Evolutionary conservation across 2,888 invertebrate species (phyloP), one percentile per base, ranked within the genome.

Genomic region (Heteropelma amictum): DNA sequence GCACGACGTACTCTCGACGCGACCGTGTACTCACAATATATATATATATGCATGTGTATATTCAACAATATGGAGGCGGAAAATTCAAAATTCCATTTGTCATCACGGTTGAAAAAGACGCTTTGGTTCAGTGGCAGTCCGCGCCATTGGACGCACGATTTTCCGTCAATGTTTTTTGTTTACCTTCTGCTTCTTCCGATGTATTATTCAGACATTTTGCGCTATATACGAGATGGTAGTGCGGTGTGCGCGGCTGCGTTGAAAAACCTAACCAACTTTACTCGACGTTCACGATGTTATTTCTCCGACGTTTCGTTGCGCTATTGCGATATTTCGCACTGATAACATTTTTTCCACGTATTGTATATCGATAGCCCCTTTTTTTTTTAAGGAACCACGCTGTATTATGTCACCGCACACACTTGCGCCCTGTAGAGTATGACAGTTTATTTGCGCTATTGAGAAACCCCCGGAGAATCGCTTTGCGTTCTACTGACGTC

Each of bases 401-500:
- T n/a, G n/a, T n/a, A n/a, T n/a, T n/a, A n/a, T n/a, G n/a, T n/a
- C n/a, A n/a, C n/a, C n/a, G 12, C 54, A 17, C 19, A n/a, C n/a
- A 26, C 28, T 28, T 5, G 30, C 19, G 10, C 12, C n/a, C 8
- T 5, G 40, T 19, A 4, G n/a, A 4, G 12, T 30, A 76, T 81
- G 80, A 77, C 79, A 82, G 81, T 80, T 83, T 72, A 81, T 63
- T 64, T 38, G 26, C n/a, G n/a, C n/a, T 67, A 83, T 83, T 83
- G 79, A 74, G 81, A 83, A 83, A 83, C 83, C 82, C 83, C 81
- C 82, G 49, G 63, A 75, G 77, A 51, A 30, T 54, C 78, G 73
- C 74, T 77, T 82, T 83, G 81, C 83, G 80, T 80, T 80, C 69
- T 65, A 30, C 72, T 85, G 84, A 85, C 84, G 85, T 84, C 85